A percentile compares a stretch with the other conserved stretches of the same genome.
Conservation (phyloP, 2,888 invertebrate genomes). For the Mamestra brassicae region DNA sequence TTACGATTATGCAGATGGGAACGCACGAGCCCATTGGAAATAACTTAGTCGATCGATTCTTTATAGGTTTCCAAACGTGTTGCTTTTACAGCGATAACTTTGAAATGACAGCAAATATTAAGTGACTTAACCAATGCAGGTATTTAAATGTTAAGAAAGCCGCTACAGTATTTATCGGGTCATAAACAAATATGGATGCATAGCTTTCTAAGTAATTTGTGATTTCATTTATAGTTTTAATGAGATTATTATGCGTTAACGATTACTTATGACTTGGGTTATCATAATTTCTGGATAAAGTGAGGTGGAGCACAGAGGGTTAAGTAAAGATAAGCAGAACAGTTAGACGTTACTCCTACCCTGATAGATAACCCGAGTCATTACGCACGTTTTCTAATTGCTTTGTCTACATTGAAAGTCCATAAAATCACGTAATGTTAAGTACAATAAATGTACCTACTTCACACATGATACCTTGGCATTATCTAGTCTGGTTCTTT, state of each 20-base stretch:
- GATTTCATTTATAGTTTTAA: constrained; percentile 38
- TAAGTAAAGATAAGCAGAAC: constrained; percentile 44
- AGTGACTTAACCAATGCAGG: background rate
- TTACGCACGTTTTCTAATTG: constrained; percentile 47
- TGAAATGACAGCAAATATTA: constrained; percentile 20
- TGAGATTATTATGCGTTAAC: constrained; percentile 17
- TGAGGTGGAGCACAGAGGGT: constrained; percentile 19
- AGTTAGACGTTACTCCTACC: constrained; percentile 30
- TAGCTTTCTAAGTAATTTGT: constrained; percentile 37
- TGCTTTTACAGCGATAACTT: constrained; percentile 30
- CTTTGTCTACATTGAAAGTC: constrained; percentile 47
- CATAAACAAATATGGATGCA: constrained; percentile 38
- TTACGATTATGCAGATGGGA: constrained; percentile 42
- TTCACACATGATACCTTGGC: background rate
- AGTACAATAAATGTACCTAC: background rate
- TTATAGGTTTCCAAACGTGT: constrained; percentile 7
- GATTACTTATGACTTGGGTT: constrained; percentile 17
- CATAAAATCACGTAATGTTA: constrained; percentile 37
- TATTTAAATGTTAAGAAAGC: constrained; percentile 41
- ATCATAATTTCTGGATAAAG: constrained; percentile 29
- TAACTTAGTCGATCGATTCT: constrained; percentile 28
- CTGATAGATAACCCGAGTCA: constrained; percentile 40
- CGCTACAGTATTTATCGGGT: constrained; percentile 25
- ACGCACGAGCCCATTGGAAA: constrained; percentile 25
- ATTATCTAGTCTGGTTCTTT: constrained; percentile 24